Base-by-base conservation (phyloP, 2,113 vertebrate genomes). In the Ranitomeya imitator region DNA sequence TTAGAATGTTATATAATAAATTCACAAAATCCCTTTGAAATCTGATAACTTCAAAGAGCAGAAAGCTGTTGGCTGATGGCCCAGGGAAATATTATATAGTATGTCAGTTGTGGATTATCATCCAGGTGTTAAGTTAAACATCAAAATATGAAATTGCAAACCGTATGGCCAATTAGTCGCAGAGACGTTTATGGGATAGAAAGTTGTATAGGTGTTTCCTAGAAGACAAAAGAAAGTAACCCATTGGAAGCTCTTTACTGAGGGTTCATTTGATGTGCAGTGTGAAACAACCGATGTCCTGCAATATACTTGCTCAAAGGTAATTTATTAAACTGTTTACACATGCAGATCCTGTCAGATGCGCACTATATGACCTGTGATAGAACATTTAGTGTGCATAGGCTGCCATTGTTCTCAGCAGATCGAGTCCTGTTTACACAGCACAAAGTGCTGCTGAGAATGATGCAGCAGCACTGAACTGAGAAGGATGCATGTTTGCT, bases 1-100 rank as follows among this genome's bases (percentile, higher is more conserved):
- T 74, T 74, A 57, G 67, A 85, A 74, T 85, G 51, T 59, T 85
- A 74, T 74, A 57, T 60, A 85, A 60, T 81, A 81, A 60, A 37
- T 81, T 26, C 16, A 71, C 7, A 59, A 85, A 85, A 85, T 85
- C 52, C 83, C 18, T 71, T 85, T 85, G 71, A 74, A 85, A 85
- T 85, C 54, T 59, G 83, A 85, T 74, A 93, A 92, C 90, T 89
- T 89, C 88, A 80, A 79, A 91, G 85, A 90, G 92, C 90, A 90
- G 91, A 91, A 91, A 93, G 90, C 78, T 88, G 91, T 89, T 94
- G 94, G 92, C 92, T 92, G 4, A 2, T 71, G 3, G 92, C 91
- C 92, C 79, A 3, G 85, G 80, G 60, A 93, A 91, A 93, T 89
- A 92, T 93, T 92, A 92, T 89, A 76, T 21, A 37, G 83, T 85